Evolutionary conservation across 2,888 invertebrate species (phyloP).

Genomic region (Nineta flava): DNA sequence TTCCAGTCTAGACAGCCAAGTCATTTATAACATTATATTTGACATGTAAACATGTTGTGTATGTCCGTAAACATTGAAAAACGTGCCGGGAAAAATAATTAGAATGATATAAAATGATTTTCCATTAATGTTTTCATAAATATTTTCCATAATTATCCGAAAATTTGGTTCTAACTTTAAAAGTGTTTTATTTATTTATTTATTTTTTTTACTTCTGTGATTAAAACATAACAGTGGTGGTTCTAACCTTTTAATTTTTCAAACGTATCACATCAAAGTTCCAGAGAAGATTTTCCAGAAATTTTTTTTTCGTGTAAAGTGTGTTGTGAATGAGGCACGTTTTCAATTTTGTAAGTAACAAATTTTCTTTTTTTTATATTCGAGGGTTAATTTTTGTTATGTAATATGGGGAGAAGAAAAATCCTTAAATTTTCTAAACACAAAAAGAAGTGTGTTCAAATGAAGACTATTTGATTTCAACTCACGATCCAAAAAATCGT

Average conservation of each 20-base stretch:
- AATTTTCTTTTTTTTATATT: not conserved
- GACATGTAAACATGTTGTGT: slow-evolving; percentile 29
- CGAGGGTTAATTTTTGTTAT: no score
- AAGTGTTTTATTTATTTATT: not conserved
- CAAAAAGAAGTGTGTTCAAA: not conserved
- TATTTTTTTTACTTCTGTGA: not conserved
- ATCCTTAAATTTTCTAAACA: no score
- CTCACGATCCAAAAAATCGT: not conserved
- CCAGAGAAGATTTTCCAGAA: no score
- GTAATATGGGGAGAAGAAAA: no score
- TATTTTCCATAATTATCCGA: not conserved
- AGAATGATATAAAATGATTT: slow-evolving; percentile 12
- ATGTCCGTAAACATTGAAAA: slow-evolving; percentile 8
- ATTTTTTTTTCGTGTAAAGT: no score
- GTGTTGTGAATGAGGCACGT: not conserved
- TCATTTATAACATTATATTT: slow-evolving; percentile 31
- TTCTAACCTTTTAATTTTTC: not conserved
- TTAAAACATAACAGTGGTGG: not conserved
- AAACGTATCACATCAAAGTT: not conserved
- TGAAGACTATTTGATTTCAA: not conserved
- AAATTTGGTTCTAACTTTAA: not conserved
- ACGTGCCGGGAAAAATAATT: slow-evolving; percentile 15
- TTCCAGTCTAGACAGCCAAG: slow-evolving; percentile 31
- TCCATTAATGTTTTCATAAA: slow-evolving; percentile 21
- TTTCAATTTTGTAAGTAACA: not conserved